Conservation (phyloP, 2,797 vertebrate species). For the Cirrhinus mrigala region DNA sequence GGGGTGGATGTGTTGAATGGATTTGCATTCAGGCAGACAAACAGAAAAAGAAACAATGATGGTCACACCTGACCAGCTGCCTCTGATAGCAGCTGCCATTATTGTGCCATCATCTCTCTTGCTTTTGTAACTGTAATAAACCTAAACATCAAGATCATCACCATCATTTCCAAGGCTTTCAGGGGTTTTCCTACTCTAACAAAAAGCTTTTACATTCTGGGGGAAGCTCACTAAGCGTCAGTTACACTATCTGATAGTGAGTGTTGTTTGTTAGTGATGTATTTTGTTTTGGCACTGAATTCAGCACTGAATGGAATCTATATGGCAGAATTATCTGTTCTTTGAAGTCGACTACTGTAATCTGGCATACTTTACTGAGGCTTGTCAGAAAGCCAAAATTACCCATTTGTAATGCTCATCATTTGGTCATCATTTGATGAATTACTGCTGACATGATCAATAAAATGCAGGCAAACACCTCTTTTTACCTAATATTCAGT, state of each 20-base stretch:
- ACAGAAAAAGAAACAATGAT: constrained; percentile 5
- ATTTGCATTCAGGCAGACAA: constrained; percentile 7
- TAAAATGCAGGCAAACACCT: not conserved
- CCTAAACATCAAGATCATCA: not conserved
- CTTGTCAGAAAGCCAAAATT: too few species aligned
- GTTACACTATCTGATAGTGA: not conserved
- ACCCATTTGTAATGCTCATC: not conserved
- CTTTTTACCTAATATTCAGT: not conserved
- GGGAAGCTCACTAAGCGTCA: not conserved
- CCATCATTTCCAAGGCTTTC: not conserved
- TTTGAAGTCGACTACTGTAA: not conserved
- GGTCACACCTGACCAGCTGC: constrained; percentile 29
- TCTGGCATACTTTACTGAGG: not conserved
- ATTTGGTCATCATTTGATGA: not conserved
- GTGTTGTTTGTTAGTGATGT: not conserved
- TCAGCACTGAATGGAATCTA: not conserved
- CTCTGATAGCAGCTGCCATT: not conserved
- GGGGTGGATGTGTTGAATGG: not conserved
- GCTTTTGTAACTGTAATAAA: not conserved
- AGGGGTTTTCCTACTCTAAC: not conserved
- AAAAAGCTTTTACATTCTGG: not conserved
- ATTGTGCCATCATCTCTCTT: not conserved
- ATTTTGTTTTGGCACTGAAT: not conserved
- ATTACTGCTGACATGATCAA: not conserved
- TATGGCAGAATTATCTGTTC: not conserved